phyloP scores from a whole-genome alignment of 2,888 invertebrate species.

The Oxystoma pomonae region DNA sequence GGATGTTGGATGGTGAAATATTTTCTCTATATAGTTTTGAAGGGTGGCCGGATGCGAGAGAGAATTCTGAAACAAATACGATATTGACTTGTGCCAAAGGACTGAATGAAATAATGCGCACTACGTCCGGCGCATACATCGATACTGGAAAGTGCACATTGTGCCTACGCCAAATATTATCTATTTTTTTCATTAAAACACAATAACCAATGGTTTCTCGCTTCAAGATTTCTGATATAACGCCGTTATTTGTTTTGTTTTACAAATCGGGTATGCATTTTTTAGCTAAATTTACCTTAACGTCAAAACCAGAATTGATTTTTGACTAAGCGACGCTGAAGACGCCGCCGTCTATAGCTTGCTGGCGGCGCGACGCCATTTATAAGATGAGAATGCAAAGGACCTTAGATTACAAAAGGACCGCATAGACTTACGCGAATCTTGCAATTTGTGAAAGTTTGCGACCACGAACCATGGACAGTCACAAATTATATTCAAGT shows the following conservation, averaged over 20 bases:
- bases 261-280: neutral
- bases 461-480: too few relatives aligned
- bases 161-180: neutral
- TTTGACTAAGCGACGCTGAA: neutral
- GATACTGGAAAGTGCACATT: constrained; percentile 34
- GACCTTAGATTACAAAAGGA: too few relatives aligned
- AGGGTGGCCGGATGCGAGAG: neutral
- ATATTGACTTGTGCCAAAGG: constrained; percentile 41
- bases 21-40: constrained; percentile 8
- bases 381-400: neutral
- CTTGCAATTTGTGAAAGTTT: too few relatives aligned
- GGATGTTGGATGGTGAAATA: neutral
- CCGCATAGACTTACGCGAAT: too few relatives aligned
- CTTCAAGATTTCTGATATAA: neutral
- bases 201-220: too few relatives aligned
- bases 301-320: neutral
- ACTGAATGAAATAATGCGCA: constrained; percentile 43
- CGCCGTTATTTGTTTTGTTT: neutral
- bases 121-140: constrained; percentile 43
- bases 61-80: constrained; percentile 31
- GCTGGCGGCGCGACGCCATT: neutral
- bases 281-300: neutral
- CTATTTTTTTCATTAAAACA: neutral
- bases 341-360: neutral
- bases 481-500: too few relatives aligned